A percentile compares a stretch with the other conserved stretches of the same genome.
phyloP scores from a whole-genome alignment of 1,140 invertebrate species.

The Elymnias hypermnestra region DNA sequence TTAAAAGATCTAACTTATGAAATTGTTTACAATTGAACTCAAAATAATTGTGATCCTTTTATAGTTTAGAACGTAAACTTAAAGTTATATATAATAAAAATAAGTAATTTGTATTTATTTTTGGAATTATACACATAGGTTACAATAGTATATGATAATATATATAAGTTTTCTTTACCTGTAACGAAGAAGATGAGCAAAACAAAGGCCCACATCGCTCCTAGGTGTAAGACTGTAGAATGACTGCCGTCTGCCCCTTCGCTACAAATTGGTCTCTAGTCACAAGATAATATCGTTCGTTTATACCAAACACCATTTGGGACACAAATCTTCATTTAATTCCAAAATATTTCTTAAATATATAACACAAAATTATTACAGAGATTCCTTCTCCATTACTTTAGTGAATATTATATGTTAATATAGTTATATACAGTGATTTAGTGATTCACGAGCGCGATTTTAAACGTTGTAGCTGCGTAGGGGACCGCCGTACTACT shows the following conservation, averaged over 20 bases:
- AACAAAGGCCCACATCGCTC: slow-evolving; percentile 28
- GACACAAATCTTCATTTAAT: not conserved
- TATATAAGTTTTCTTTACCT: too few species aligned
- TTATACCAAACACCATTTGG: slow-evolving; percentile 3
- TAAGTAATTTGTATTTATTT: too few species aligned
- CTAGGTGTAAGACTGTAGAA: slow-evolving; percentile 19
- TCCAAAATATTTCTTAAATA: too few species aligned
- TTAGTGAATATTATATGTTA: too few species aligned
- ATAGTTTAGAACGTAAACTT: too few species aligned
- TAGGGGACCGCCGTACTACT: slow-evolving; percentile 11
- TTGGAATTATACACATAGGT: too few species aligned
- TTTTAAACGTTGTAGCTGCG: slow-evolving; percentile 13
- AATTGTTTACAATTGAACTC: too few species aligned
- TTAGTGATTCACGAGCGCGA: slow-evolving; percentile 2
- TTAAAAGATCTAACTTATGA: too few species aligned
- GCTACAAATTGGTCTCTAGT: slow-evolving; percentile 41
- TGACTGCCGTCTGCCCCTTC: slow-evolving; percentile 42
- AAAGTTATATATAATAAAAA: too few species aligned
- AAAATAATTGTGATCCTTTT: too few species aligned
- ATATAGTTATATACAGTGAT: not conserved
- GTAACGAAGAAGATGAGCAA: slow-evolving; percentile 39
- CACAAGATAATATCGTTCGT: slow-evolving; percentile 31
- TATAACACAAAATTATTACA: not conserved
- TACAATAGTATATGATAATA: too few species aligned
- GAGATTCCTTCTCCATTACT: too few species aligned